Evolutionary conservation across 2,888 invertebrate genomes (phyloP), one percentile per base, ranked within the genome.

Genomic region (Digitonthophagus gazella): DNA sequence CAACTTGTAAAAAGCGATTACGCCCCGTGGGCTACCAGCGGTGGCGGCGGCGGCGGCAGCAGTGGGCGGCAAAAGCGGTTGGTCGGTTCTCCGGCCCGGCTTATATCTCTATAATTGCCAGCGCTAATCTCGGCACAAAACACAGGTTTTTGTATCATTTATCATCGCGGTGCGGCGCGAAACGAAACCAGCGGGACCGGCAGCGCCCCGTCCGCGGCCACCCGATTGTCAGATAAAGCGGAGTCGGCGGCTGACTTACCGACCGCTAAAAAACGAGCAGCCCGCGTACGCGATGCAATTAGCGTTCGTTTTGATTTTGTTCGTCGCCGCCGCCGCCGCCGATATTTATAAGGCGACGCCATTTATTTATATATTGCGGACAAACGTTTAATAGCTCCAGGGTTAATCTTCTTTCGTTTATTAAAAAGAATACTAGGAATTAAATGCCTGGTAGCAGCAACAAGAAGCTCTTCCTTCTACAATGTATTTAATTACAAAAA

Each of bases 81-180:
- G 28, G 28, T 44, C 11, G 28, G 11, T 44, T 44, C 28, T 44
- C 28, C 28, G 54, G 58, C 8, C 66, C 44, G 66, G 66, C 69
- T 69, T 69, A 66, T 69, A 69, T 69, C 69, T 69, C 69, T 69
- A 69, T 69, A 69, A 69, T 69, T 69, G 69, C 69, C 28, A 69
- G 64, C 69, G 66, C 69, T 69, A 69, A 69, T 69, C 66, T 69
- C 66, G 61, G 63, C 58, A 66, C 69, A 65, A 58, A 68, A 68
- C 65, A 68, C 67, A 63, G 67, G 63, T 63, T 63, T 56, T 44
- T 58, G 58, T 63, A 67, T 67, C 67, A 67, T 67, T 67, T 63
- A 67, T 67, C 67, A 67, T 67, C 58, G 28, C 28, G 28, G 28
- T 44, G 28, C 28, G 28, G 8, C 28, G 28, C 28, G 28, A 11